phyloP scores from a whole-genome alignment of 2,888 invertebrate species.

The Drosophila nigricruria region DNA sequence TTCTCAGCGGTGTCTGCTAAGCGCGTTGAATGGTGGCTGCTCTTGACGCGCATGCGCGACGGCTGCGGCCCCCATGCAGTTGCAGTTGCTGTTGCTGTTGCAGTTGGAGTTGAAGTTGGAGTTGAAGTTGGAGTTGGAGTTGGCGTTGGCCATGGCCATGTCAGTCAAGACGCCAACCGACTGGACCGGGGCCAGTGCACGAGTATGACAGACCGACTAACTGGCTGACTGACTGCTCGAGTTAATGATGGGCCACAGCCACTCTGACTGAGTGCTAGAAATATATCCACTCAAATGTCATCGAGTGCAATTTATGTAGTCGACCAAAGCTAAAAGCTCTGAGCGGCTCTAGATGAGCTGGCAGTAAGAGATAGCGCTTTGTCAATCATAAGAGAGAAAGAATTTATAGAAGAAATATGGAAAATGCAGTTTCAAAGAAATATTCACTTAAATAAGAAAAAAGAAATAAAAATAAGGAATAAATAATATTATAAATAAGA shows the following conservation, averaged over 20 bases:
- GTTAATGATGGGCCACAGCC: conserved; percentile 74
- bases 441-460: neutral
- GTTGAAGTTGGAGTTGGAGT: conserved; percentile 22
- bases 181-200: conserved; percentile 34
- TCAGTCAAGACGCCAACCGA: conserved; percentile 48
- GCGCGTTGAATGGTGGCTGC: conserved; percentile 72
- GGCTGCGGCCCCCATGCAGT: conserved; percentile 23
- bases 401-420: no score
- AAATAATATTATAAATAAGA: no score
- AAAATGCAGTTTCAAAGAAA: no score
- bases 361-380: neutral
- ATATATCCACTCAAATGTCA: conserved; percentile 54
- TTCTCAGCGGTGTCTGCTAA: conserved; percentile 46
- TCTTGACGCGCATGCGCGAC: conserved; percentile 74
- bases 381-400: conserved; percentile 11
- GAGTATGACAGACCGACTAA: conserved; percentile 51
- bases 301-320: conserved; percentile 37
- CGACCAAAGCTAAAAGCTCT: conserved; percentile 3
- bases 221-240: conserved; percentile 68
- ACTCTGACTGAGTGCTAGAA: conserved; percentile 38
- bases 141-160: conserved; percentile 48
- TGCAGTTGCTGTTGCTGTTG: conserved; percentile 1
- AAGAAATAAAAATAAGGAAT: no score
- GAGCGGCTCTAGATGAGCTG: neutral
- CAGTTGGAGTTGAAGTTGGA: conserved; percentile 7